A percentile compares a stretch with the other conserved stretches of the same genome.
Evolutionary conservation across 2,113 vertebrate genomes (phyloP).

Genomic region (Hystrix cristata): DNA sequence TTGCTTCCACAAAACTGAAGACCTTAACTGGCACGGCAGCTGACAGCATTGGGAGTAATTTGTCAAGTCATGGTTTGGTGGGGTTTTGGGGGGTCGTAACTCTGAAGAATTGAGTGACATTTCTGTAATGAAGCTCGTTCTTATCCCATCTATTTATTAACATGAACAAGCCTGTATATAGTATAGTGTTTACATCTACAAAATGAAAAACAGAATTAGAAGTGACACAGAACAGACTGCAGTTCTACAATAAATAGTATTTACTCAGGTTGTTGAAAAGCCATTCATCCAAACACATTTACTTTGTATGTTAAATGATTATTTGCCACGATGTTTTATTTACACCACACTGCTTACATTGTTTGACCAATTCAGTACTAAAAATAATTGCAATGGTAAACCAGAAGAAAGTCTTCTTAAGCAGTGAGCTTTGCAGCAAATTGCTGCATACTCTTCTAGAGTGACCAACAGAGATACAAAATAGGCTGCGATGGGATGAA

Average conservation of each 20-base stretch:
- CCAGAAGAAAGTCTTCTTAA: neutral
- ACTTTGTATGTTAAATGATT: neutral
- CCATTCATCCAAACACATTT: neutral
- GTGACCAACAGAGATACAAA: neutral
- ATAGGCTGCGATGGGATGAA: neutral
- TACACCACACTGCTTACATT: neutral
- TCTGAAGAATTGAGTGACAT: neutral
- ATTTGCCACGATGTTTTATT: neutral
- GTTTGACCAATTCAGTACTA: neutral
- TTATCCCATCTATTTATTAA: neutral
- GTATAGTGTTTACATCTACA: neutral
- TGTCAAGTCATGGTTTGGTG: neutral
- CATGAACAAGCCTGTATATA: neutral
- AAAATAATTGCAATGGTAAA: neutral
- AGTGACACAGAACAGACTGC: neutral
- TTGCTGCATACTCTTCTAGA: rapidly evolving
- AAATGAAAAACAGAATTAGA: neutral
- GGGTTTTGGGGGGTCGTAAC: neutral
- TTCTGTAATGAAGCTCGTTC: neutral
- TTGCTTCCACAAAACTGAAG: neutral
- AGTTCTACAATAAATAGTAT: neutral
- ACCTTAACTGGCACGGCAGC: neutral
- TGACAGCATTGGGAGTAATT: neutral
- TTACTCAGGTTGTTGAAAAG: neutral
- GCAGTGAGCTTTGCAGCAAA: neutral